Evolutionary conservation across 1,140 invertebrate genomes (phyloP).

Genomic region (Bilobella aurantiaca): DNA sequence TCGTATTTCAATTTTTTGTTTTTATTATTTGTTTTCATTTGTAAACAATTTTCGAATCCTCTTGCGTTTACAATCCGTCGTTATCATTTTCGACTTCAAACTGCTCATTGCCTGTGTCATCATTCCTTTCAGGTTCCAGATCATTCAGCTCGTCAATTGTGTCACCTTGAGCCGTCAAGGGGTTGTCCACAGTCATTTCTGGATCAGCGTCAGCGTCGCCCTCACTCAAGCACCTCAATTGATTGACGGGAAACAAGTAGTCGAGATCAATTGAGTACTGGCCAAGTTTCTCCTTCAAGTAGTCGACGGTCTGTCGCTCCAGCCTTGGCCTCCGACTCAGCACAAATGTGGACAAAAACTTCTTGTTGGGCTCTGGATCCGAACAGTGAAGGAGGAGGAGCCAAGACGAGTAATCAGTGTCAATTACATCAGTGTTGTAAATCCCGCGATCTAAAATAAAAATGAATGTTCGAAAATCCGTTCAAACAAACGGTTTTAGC

Average conservation of each 20-base stretch:
- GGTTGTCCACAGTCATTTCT: no score
- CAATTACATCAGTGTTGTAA: constrained; percentile 74
- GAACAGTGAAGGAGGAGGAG: constrained; percentile 70
- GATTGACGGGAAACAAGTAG: constrained; percentile 68
- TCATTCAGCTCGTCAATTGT: no score
- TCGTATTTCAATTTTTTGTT: no score
- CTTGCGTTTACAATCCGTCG: no score
- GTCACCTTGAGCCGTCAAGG: no score
- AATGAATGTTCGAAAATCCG: constrained; percentile 20
- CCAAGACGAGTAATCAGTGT: constrained; percentile 71
- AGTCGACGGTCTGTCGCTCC: constrained; percentile 50
- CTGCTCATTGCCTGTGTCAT: no score
- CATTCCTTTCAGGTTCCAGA: no score
- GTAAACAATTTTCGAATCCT: no score
- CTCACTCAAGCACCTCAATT: constrained; percentile 40
- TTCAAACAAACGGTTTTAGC: not conserved
- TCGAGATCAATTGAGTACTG: constrained; percentile 68
- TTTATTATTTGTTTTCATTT: no score
- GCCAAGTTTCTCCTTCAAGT: constrained; percentile 50
- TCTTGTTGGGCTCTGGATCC: constrained; percentile 60
- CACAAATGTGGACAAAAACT: constrained; percentile 72
- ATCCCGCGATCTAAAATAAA: constrained; percentile 62
- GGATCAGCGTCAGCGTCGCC: not conserved
- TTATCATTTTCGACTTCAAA: no score
- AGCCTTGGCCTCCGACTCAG: constrained; percentile 55